A percentile compares a stretch with the other conserved stretches of the same genome.
phyloP scores from a whole-genome alignment of 1,140 invertebrate genomes.

The Drosophila takahashii region DNA sequence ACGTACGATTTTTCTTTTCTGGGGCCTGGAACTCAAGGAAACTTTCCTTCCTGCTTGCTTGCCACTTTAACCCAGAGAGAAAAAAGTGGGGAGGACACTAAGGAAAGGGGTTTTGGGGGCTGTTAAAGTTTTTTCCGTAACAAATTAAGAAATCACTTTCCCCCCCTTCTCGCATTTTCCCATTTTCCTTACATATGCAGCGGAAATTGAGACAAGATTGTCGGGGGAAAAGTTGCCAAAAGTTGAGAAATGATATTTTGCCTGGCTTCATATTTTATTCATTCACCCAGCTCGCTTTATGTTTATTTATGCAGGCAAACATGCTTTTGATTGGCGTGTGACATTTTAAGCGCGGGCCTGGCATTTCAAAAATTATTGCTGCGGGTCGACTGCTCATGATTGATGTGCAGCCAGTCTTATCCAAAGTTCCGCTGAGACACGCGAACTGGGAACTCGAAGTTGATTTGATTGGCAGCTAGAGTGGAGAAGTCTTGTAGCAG shows the following conservation, averaged over 20 bases:
- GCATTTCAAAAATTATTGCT: conserved; percentile 69
- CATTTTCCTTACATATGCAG: too few species aligned
- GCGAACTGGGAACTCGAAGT: conserved; percentile 41
- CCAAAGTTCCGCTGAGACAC: conserved; percentile 21
- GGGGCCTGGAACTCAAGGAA: conserved; percentile 29
- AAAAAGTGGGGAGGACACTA: conserved; percentile 28
- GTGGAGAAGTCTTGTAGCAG: background rate
- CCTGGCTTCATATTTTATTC: conserved; percentile 40
- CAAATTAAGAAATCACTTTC: conserved; percentile 82
- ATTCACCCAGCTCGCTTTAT: conserved; percentile 23
- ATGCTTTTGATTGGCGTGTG: conserved; percentile 75
- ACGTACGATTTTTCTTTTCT: conserved; percentile 50
- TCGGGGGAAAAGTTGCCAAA: conserved; percentile 12
- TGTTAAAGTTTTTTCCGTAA: conserved; percentile 54
- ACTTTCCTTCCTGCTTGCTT: conserved; percentile 62
- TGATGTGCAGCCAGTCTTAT: conserved; percentile 49
- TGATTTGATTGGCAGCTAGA: conserved; percentile 39
- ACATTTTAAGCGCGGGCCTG: conserved; percentile 65
- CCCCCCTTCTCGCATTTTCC: conserved; percentile 10
- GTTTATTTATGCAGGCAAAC: conserved; percentile 62
- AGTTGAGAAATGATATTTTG: conserved; percentile 37
- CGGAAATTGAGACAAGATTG: conserved; percentile 7
- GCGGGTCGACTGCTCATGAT: conserved; percentile 61
- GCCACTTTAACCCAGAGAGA: conserved; percentile 61
- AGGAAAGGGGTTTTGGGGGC: background rate